These are phyloP conservation scores for Pelecanoides urinatrix DNA, from an alignment of 2,113 vertebrate species.

Conservation along the genomic window DNA sequence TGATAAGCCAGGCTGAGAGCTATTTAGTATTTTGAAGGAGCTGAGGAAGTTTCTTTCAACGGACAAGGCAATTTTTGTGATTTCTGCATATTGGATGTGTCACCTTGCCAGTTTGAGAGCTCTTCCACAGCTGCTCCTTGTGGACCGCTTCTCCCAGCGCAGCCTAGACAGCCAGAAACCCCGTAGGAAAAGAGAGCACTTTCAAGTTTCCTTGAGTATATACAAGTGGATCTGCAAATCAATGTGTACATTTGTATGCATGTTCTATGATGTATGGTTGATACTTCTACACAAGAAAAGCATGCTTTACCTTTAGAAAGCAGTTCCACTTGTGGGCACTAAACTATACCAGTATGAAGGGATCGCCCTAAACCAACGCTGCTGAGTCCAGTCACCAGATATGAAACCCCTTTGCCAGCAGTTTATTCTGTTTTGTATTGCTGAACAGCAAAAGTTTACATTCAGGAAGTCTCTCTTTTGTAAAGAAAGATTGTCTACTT, in stretches of 20 bases:
- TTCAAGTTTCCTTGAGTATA: background rate
- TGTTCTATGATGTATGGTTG: background rate
- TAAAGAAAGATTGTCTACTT: background rate
- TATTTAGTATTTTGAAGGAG: background rate
- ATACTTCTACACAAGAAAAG: background rate
- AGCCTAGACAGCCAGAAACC: background rate
- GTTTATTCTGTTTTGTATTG: background rate
- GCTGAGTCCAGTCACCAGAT: background rate
- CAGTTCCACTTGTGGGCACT: background rate
- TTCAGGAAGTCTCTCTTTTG: background rate
- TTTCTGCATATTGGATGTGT: background rate
- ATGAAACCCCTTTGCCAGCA: background rate
- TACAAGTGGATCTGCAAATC: background rate
- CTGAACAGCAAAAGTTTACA: background rate
- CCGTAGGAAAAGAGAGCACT: background rate
- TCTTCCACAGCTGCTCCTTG: background rate
- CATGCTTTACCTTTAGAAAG: background rate
- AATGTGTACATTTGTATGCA: fast-evolving
- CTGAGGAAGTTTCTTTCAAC: background rate
- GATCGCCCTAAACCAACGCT: background rate
- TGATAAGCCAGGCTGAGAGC: background rate
- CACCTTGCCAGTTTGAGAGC: fast-evolving
- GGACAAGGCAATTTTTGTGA: background rate
- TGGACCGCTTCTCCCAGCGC: background rate
- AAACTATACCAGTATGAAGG: background rate